Evolutionary conservation across 2,797 vertebrate species (phyloP), one percentile per base, ranked within the genome.

Genomic region (Lemur catta): DNA sequence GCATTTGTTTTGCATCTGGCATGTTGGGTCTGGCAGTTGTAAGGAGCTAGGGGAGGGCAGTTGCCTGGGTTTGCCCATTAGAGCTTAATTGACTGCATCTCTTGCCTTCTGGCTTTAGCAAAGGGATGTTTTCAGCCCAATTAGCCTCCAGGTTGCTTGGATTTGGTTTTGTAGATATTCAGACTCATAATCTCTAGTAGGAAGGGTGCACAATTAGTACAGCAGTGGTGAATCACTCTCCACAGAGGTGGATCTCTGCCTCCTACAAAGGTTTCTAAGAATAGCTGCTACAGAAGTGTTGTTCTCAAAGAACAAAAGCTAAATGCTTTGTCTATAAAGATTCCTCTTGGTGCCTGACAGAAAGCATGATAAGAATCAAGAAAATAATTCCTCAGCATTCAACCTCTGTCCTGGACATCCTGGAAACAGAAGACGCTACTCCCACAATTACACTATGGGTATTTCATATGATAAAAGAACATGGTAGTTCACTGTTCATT

Each of bases 191-290:
- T 97, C 90, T 22, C 0, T 92, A 95, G 97, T 74, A 86, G 59
- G 71, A 93, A 96, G 52, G 52, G 50, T 0, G 0, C 28, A 65
- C 97, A 98, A 98, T 98, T 97, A 98, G 89, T 50, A 85, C 89
- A 38, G 71, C 76, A 24, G 6, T 61, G 28, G 90, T 98, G 98
- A 98, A 33, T 98, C 98, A 98, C 48, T 93, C 74, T 94, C 65
- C 92, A 38, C 84, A 95, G 94, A 97, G 96, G 84, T 93, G 65
- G 91, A 78, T 87, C 84, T 46, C n/a, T 71, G 80, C 94, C 94
- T 97, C 95, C 96, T 79, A 97, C 97, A 92, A 97, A 94, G 91
- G 72, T 26, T 97, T 96, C 98, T 97, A 97, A 98, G 89, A 98
- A 98, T 97, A 98, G 90, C 93, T 94, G 22, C 28, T 78, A 33